Evolutionary conservation across 2,797 vertebrate species (phyloP), one percentile per base, ranked within the genome.

Genomic region (Phoxinus dragarum): DNA sequence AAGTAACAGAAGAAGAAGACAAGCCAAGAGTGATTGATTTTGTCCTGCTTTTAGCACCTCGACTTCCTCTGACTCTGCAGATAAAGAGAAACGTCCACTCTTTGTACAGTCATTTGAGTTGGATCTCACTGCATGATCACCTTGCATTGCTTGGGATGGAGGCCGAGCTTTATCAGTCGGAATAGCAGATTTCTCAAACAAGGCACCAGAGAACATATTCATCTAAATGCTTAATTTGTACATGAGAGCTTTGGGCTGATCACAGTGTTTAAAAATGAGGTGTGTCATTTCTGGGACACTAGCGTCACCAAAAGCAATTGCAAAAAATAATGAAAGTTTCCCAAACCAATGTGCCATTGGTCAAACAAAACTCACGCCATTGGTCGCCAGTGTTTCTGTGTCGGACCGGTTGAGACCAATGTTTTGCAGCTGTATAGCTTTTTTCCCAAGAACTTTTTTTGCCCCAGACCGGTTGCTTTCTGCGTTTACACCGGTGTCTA

Each of bases 121-220:
- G 74, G 73, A 52, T 76, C 73, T 54, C 44, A 49, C 42, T 47
- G 64, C 14, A 23, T 44, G 38, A 27, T 78, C 38, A n/a, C 56
- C 54, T 47, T 61, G 67, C 38, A 23, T 71, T 52, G 14, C 16
- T 49, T 40, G 19, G 61, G 49, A 27, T 76, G 16, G 17, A 66
- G 36, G 27, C 27, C 4, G 27, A 76, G 23, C 44, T 59, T 64
- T 42, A 27, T 68, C 66, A 78, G 68, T 80, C 75, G 71, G 75
- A 52, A 76, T 34, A 31, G 76, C 80, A 27, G n/a, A 77, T 67
- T 23, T 77, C 6, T 85, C 84, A 87, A 67, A 23, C n/a, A 52
- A 84, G 67, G 34, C 66, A 74, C 66, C 84, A 66, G 6, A 59
- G 66, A 84, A 38, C 67, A 81, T 82, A 81, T 84, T 87, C 36